These are phyloP conservation scores for Antheraea mylitta DNA, from an alignment of 1,140 invertebrate species.

Conservation along the genomic window DNA sequence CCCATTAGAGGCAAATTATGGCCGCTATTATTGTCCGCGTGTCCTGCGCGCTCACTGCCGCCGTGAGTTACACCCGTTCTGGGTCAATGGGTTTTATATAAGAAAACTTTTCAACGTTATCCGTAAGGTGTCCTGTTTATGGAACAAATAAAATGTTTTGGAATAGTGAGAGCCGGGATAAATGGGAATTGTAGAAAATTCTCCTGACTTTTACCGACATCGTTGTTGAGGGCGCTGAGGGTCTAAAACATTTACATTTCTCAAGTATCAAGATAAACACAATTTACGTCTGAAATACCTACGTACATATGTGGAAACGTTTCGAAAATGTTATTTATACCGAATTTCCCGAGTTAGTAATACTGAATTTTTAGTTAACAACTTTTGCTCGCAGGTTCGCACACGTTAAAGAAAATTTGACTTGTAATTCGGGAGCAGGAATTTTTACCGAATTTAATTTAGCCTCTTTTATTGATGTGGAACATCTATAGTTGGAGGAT, in stretches of 20 bases:
- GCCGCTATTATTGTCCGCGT: conserved; percentile 70
- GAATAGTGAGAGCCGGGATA: background rate
- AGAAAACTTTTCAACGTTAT: conserved; percentile 53
- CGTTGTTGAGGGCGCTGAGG: background rate
- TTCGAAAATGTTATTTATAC: background rate
- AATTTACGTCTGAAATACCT: background rate
- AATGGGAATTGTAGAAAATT: conserved; percentile 1
- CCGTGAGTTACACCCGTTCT: conserved; percentile 57
- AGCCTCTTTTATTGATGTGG: no score
- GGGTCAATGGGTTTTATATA: conserved; percentile 71
- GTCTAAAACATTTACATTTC: conserved; percentile 4
- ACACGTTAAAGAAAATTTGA: no score
- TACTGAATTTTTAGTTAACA: no score
- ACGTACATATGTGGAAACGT: background rate
- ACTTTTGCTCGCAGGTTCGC: no score
- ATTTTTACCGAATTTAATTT: no score
- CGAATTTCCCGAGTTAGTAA: background rate
- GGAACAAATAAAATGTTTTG: conserved; percentile 12
- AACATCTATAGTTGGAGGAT: no score
- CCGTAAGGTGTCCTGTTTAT: conserved; percentile 23
- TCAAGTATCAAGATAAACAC: conserved; percentile 4
- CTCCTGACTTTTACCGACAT: background rate
- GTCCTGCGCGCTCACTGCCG: conserved; percentile 45
- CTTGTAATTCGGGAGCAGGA: no score
- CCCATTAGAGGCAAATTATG: conserved; percentile 76